Base-by-base conservation (phyloP, 1,140 invertebrate species). In the Popillia japonica region DNA sequence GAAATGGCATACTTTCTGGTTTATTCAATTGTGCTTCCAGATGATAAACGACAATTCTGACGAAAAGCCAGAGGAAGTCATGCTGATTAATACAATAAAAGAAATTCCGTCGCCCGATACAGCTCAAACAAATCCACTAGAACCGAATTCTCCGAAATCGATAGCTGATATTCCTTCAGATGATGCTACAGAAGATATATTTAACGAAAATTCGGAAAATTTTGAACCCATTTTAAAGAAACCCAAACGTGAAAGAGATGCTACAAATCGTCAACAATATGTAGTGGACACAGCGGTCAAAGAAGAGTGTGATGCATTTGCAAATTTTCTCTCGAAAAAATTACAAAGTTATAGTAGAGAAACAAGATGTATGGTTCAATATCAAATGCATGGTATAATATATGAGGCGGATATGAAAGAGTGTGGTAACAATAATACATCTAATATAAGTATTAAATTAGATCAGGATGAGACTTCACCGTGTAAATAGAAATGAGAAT, bases 351-450 rank as follows among this genome's bases (percentile, higher is more conserved):
- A 48, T n/a, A 48, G n/a, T 10, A 48, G n/a, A 3, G n/a, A 1
- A 48, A 14, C n/a, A 3, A 48, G 44, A n/a, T 14, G 44, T 48
- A 48, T 48, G 10, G 44, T 48, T 11, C 44, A 48, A 9, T 48
- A 48, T 10, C 44, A 48, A n/a, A 48, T 48, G n/a, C 44, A 48
- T n/a, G 44, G 44, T 9, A 48, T 48, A 6, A 48, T 48, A 48
- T n/a, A 48, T 10, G 44, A 48, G 3, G 44, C 44, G n/a, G 44
- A 48, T 48, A 48, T 10, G 6, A n/a, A 48, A 48, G 10, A 48
- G 44, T 48, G 9, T 68, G 61, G 20, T 22, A 11, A 48, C n/a
- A n/a, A 48, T 73, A 87, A 34, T 4, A 34, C 27, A 34, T 34
- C 27, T 4, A 34, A 34, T 4, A 34, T 34, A 34, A 34, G 4